These are phyloP conservation scores for Nerophis lumbriciformis DNA, from an alignment of 2,113 vertebrate genomes.

Conservation along the genomic window DNA sequence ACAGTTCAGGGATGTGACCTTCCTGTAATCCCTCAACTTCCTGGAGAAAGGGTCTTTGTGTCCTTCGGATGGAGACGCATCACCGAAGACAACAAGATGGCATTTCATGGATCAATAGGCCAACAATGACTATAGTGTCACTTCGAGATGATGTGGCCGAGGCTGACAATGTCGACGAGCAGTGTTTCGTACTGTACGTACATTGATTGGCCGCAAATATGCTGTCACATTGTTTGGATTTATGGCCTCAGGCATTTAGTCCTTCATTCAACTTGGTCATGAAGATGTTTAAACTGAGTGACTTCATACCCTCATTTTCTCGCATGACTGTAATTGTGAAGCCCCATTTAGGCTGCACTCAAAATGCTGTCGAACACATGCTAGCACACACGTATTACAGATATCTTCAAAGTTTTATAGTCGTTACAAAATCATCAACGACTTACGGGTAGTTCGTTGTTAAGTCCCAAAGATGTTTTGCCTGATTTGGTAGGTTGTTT, in stretches of 20 bases:
- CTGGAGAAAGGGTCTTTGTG: slow-evolving; percentile 54
- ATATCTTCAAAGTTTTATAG: too few species aligned
- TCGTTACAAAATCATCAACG: too few species aligned
- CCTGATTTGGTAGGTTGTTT: too few species aligned
- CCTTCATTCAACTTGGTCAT: slow-evolving; percentile 31
- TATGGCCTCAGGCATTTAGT: neutral
- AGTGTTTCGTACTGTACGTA: slow-evolving; percentile 17
- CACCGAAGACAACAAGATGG: slow-evolving; percentile 43
- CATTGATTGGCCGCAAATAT: slow-evolving; percentile 15
- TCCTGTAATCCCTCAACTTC: slow-evolving; percentile 39
- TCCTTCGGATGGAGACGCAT: slow-evolving; percentile 42
- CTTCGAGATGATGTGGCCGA: slow-evolving; percentile 36
- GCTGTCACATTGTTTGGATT: slow-evolving; percentile 23
- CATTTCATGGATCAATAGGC: slow-evolving; percentile 48
- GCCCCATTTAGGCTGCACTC: neutral
- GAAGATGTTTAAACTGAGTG: neutral
- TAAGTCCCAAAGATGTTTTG: too few species aligned
- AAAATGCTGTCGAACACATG: too few species aligned
- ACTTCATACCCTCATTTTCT: too few species aligned
- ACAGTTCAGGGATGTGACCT: slow-evolving; percentile 50
- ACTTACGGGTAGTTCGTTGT: too few species aligned
- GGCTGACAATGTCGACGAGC: slow-evolving; percentile 26
- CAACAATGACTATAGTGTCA: slow-evolving; percentile 49
- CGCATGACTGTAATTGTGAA: too few species aligned
- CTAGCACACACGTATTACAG: too few species aligned